Evolutionary conservation across 2,888 invertebrate species (phyloP), one percentile per base, ranked within the genome.

Genomic region (Drosophila nr. medialis): DNA sequence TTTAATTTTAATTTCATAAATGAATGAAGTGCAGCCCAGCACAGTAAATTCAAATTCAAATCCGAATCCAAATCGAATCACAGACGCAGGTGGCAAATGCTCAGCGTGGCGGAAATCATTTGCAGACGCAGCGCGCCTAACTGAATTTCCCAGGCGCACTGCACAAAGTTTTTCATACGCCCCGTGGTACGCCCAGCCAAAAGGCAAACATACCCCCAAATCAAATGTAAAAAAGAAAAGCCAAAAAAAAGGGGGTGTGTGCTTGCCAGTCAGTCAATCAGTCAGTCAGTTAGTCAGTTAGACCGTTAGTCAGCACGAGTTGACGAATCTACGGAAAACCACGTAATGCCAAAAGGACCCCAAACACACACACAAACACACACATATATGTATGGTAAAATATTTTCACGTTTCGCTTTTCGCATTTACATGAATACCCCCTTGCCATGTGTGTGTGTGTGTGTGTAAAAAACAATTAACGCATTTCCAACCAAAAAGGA

Each of bases 1-100:
- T 82, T 74, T 75, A 86, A 82, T 81, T 89, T 82, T 77, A 84
- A 84, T 87, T 77, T 79, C 85, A 87, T 87, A 87, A 89, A 87
- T 72, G 88, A 82, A 72, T 79, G 75, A 72, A 76, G 72, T 79
- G 86, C 86, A 81, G 54, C 69, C 21, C 40, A 49, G 50, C 49
- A 7, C 15, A 24, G 48, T 4, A 27, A 51, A 60, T 36, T 34
- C 49, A 24, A 53, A 45, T 42, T 7, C 49, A 15, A 21, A 64
- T 56, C 48, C 34, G 29, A 5, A 58, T 53, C 60, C 59, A 82
- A 86, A 83, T 84, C 81, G 72, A 86, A 80, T 86, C 86, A 86
- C 63, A 45, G 59, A 29, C 55, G 54, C 78, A 79, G 83, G 75
- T 72, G 73, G 65, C 65, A 75, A 74, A 69, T 83, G 86, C 82